Conservation (phyloP, 2,113 vertebrate species). For the Cephalophus harveyi region DNA sequence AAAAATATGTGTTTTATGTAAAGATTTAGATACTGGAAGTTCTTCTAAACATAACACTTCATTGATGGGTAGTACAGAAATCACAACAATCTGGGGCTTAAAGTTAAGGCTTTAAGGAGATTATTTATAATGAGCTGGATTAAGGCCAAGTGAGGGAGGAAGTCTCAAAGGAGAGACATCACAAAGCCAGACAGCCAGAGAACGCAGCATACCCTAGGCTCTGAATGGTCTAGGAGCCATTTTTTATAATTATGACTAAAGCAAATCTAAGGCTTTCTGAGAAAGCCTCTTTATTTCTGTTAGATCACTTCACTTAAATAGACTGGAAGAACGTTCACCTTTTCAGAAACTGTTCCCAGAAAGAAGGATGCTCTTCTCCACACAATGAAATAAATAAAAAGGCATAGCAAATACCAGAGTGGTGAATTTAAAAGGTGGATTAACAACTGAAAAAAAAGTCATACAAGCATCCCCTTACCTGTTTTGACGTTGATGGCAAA, state of each 20-base stretch:
- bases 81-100: neutral
- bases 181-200: neutral
- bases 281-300: neutral
- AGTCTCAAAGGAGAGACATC: neutral
- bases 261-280: neutral
- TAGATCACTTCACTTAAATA: neutral
- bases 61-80: neutral
- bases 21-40: neutral
- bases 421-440: neutral
- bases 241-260: neutral
- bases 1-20: neutral
- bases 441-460: neutral
- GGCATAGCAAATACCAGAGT: neutral
- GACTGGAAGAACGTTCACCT: neutral
- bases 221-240: neutral
- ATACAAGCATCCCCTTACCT: slow-evolving; percentile 81
- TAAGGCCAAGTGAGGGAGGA: neutral
- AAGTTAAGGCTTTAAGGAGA: neutral
- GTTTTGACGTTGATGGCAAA: slow-evolving; percentile 93
- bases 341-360: neutral
- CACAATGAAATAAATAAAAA: neutral
- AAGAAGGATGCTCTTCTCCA: neutral
- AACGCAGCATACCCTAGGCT: neutral
- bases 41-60: neutral
- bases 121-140: neutral